phyloP scores from a whole-genome alignment of 2,888 invertebrate species.

The Agonopterix arenella region DNA sequence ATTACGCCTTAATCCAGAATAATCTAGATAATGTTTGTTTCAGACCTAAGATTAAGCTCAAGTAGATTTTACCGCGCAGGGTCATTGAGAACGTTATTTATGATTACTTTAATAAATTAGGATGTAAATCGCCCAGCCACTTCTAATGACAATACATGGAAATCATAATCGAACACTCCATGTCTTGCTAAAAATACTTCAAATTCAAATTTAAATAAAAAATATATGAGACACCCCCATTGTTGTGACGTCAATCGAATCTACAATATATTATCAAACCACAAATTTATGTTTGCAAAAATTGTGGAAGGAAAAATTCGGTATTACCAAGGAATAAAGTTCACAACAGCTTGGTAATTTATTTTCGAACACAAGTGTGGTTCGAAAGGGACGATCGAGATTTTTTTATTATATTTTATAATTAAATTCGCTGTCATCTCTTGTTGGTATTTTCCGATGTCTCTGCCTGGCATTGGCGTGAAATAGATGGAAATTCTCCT shows the following conservation, averaged over 20 bases:
- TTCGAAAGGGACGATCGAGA: constrained; percentile 62
- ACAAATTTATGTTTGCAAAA: constrained; percentile 28
- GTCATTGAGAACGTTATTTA: too few relatives aligned
- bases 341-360: constrained; percentile 39
- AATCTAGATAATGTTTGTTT: too few relatives aligned
- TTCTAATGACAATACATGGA: constrained; percentile 38
- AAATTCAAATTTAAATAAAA: constrained; percentile 53
- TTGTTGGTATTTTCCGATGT: constrained; percentile 52
- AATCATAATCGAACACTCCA: constrained; percentile 55
- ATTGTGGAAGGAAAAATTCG: constrained; percentile 12
- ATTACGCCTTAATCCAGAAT: too few relatives aligned
- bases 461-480: constrained; percentile 67
- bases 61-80: too few relatives aligned
- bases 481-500: constrained; percentile 53
- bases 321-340: constrained; percentile 34
- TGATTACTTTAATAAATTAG: constrained; percentile 26
- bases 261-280: constrained; percentile 63
- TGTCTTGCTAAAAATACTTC: constrained; percentile 53
- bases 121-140: constrained; percentile 40
- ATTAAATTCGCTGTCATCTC: constrained; percentile 75
- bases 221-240: constrained; percentile 60
- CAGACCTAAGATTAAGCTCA: too few relatives aligned
- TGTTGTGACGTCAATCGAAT: constrained; percentile 63
- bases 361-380: constrained; percentile 33
- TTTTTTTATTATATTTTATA: constrained; percentile 73